phyloP scores from a whole-genome alignment of 2,113 vertebrate genomes.

The Mustelus asterias region DNA sequence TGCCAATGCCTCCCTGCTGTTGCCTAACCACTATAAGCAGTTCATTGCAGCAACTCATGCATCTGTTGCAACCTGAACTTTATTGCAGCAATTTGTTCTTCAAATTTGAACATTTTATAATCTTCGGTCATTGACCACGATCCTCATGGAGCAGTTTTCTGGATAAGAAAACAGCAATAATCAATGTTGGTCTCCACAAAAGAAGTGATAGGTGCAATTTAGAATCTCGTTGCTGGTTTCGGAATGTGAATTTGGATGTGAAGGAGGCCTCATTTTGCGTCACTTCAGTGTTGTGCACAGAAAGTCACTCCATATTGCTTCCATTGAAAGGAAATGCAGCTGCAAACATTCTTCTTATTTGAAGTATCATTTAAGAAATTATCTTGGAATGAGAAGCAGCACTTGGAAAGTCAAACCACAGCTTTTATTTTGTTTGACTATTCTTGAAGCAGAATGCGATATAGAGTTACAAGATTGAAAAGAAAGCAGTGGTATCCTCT shows the following conservation, averaged over 20 bases:
- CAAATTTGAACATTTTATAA: not conserved
- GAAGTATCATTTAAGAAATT: not conserved
- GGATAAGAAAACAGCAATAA: not conserved
- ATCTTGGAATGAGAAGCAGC: not conserved
- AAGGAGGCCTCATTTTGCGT: not conserved
- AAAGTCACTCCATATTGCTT: not conserved
- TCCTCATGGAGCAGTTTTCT: not conserved
- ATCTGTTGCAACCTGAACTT: not conserved
- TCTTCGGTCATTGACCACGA: not conserved
- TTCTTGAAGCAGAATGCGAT: not conserved
- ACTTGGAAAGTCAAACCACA: not conserved
- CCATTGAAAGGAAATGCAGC: not conserved
- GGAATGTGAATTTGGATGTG: not conserved
- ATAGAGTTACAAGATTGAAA: not conserved
- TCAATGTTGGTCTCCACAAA: not conserved
- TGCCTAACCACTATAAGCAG: not conserved
- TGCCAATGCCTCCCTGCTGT: too few relatives aligned
- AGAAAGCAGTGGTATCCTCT: not conserved
- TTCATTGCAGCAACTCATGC: not conserved
- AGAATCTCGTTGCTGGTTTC: slow-evolving; percentile 10
- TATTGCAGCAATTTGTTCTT: not conserved
- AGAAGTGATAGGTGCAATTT: not conserved
- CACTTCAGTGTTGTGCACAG: not conserved
- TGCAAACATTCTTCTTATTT: not conserved
- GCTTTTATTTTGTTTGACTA: not conserved